These are phyloP conservation scores for Pocillopora verrucosa DNA, from an alignment of 64 coral and sea anemone species.

Conservation along the genomic window DNA sequence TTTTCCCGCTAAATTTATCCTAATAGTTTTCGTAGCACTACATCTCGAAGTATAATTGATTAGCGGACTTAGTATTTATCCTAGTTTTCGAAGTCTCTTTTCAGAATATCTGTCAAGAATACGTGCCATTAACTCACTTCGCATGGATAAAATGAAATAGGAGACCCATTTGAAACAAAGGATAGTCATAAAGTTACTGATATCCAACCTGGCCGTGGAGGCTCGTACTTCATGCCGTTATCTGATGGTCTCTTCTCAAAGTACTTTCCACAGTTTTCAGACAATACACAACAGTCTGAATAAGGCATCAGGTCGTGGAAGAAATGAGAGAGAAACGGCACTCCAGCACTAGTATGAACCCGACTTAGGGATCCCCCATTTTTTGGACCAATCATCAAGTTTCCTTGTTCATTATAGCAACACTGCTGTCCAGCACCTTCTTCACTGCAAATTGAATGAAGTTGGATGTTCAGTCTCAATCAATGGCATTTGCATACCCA, in stretches of 20 bases:
- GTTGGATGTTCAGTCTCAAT: too few relatives aligned
- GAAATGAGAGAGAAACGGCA: slow-evolving; percentile 64
- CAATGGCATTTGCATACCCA: too few relatives aligned
- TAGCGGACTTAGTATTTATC: too few relatives aligned
- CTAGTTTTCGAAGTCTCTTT: too few relatives aligned
- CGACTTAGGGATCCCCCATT: slow-evolving; percentile 59
- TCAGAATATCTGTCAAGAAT: too few relatives aligned
- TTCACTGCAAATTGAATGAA: slow-evolving; percentile 23
- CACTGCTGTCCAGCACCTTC: slow-evolving; percentile 73
- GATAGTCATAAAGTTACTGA: neutral
- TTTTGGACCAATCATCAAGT: slow-evolving; percentile 39
- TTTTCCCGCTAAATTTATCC: too few relatives aligned
- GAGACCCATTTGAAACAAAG: neutral
- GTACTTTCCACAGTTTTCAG: slow-evolving; percentile 40
- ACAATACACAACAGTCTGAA: slow-evolving; percentile 61
- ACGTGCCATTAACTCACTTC: too few relatives aligned
- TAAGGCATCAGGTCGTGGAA: slow-evolving; percentile 78
- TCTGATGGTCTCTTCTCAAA: slow-evolving; percentile 59
- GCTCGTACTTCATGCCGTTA: slow-evolving; percentile 34
- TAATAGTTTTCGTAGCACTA: too few relatives aligned
- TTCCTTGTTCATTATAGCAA: slow-evolving; percentile 66
- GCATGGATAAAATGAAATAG: too few relatives aligned
- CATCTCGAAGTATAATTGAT: too few relatives aligned
- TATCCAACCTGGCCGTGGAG: slow-evolving; percentile 50
- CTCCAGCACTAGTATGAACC: slow-evolving; percentile 34